These are phyloP conservation scores for Ceraclea dissimilis DNA, from an alignment of 2,888 invertebrate genomes.

Conservation along the genomic window DNA sequence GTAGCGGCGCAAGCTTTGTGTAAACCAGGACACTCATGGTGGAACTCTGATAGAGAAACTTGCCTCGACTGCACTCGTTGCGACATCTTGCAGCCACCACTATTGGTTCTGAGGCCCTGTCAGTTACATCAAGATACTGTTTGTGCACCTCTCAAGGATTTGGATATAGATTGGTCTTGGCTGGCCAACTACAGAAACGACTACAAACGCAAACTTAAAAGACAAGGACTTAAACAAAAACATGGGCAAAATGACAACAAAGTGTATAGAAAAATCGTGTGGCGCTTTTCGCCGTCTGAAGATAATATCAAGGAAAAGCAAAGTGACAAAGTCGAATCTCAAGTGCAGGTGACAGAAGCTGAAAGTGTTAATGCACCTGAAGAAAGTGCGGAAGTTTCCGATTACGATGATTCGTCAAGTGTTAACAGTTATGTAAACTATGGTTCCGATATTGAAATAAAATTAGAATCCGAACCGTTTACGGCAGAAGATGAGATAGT, in stretches of 20 bases:
- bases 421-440: slow-evolving; percentile 32
- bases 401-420: slow-evolving; percentile 34
- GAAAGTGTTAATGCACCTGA: neutral
- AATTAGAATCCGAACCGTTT: slow-evolving; percentile 21
- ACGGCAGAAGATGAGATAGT: slow-evolving; percentile 32
- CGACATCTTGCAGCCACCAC: slow-evolving; percentile 44
- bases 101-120: slow-evolving; percentile 64
- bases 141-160: slow-evolving; percentile 61
- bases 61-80: slow-evolving; percentile 68
- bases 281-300: slow-evolving; percentile 16
- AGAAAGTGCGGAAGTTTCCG: slow-evolving; percentile 5
- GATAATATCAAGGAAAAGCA: slow-evolving; percentile 29
- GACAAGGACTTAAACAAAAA: slow-evolving; percentile 8
- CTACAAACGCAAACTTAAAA: slow-evolving; percentile 22
- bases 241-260: slow-evolving; percentile 7
- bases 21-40: slow-evolving; percentile 58
- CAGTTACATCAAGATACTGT: slow-evolving; percentile 67
- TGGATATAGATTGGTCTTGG: slow-evolving; percentile 57
- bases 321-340: slow-evolving; percentile 1
- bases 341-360: slow-evolving; percentile 5
- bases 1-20: slow-evolving; percentile 36
- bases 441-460: slow-evolving; percentile 42
- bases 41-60: slow-evolving; percentile 55
- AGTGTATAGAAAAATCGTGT: slow-evolving; percentile 17
- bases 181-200: slow-evolving; percentile 32